Base-by-base conservation (phyloP, 2,888 invertebrate genomes). In the Ornithoptera priamus region DNA sequence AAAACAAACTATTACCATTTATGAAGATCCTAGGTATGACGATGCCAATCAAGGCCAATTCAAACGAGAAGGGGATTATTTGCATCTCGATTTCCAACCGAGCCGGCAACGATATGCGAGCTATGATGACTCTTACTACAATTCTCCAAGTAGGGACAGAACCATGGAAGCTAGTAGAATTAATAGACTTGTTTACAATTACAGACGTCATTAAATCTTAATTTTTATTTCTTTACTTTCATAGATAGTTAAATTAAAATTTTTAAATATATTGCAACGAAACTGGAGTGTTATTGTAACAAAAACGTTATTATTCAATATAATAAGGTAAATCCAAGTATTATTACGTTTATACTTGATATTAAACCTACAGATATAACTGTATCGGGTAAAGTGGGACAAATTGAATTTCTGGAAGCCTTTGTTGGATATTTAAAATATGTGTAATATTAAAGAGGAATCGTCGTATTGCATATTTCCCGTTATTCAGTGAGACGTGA, bases 1-100 rank as follows among this genome's bases (percentile, higher is more conserved):
- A 58, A 89, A 91, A 72, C 92, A 93, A 76, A 93, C 93, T 18
- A 93, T 93, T 70, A 93, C 93, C 5, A 93, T 93, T 69, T 93
- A 93, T 70, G 93, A 93, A 78, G 93, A 93, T 76, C 93, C 93
- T 10, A 83, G 93, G 72, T 91, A 93, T 72, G 81, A 85, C 61
- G 90, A 89, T 0, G 87, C 86, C 50, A 86, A 88, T 73, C 85
- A 85, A 62, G 90, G 89, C 0, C 85, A 89, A 72, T 75, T 89
- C 58, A 83, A 87, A 69, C 82, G 85, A 71, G 87, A 89, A 73
- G 93, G 91, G 0, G 90, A 91, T 76, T 86, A 86, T 68, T 80
- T 93, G 10, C 87, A 92, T 74, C 76, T 93, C 36, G 92, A 93
- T 68, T 89, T 82, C 71, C 89, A 91, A 66, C 93, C 93, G 1